These are phyloP conservation scores for Eulithis testata DNA, from an alignment of 2,888 invertebrate species.

Conservation along the genomic window DNA sequence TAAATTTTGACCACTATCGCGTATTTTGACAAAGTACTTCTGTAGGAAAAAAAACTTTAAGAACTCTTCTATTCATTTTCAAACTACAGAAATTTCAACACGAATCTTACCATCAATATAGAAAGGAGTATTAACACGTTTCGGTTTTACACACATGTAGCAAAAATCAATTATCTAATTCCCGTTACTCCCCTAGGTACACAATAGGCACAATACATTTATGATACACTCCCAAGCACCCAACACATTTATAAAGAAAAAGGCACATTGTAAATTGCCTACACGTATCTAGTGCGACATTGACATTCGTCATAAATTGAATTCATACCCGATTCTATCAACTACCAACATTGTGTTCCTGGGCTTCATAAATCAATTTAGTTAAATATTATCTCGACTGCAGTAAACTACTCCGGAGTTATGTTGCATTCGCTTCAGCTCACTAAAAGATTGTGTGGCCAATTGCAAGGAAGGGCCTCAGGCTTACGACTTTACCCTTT, in stretches of 20 bases:
- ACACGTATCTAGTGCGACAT: slow-evolving; percentile 5
- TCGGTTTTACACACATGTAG: not conserved
- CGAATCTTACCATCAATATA: not conserved
- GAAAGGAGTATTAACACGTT: too few relatives aligned
- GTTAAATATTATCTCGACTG: slow-evolving; percentile 73
- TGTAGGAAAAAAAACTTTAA: slow-evolving; percentile 40
- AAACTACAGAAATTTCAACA: not conserved
- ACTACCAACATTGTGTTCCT: slow-evolving; percentile 70
- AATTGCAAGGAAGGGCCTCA: not conserved
- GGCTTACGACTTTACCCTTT: slow-evolving; percentile 4
- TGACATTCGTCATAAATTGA: not conserved
- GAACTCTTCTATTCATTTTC: not conserved
- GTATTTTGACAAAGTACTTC: slow-evolving; percentile 35
- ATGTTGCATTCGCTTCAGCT: slow-evolving; percentile 14
- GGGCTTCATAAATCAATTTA: slow-evolving; percentile 70
- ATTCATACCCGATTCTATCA: slow-evolving; percentile 10
- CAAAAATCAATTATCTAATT: too few relatives aligned
- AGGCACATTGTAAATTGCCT: slow-evolving; percentile 16
- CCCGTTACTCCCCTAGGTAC: too few relatives aligned
- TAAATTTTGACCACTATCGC: slow-evolving; percentile 29
- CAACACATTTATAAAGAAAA: slow-evolving; percentile 27
- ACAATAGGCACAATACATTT: not conserved
- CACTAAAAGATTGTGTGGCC: not conserved
- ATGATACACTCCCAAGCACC: not conserved
- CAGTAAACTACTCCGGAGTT: slow-evolving; percentile 57